Conservation (phyloP, 2,113 vertebrate genomes). For the Plotosus lineatus region DNA sequence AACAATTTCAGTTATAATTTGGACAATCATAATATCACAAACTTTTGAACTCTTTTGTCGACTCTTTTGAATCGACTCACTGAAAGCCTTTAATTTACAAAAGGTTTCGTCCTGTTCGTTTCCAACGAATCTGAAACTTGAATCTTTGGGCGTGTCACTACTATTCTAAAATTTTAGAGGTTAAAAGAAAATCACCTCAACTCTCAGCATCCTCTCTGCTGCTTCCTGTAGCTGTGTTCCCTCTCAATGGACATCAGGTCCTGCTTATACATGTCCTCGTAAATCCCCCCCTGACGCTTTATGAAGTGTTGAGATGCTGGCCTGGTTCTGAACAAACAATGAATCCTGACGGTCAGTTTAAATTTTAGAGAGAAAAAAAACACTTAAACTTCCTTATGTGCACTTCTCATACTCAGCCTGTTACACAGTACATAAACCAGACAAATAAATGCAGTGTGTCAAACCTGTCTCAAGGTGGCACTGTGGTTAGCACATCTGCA, state of each 20-base stretch:
- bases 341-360: neutral
- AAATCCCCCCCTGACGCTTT: constrained; percentile 70
- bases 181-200: constrained; percentile 51
- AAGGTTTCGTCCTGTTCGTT: neutral
- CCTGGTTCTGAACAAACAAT: constrained; percentile 46
- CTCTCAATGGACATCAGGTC: constrained; percentile 68
- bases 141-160: neutral
- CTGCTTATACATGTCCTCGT: constrained; percentile 69
- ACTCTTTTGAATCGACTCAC: neutral
- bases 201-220: constrained; percentile 45
- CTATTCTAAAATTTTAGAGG: neutral
- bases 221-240: constrained; percentile 63
- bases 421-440: neutral
- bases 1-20: neutral
- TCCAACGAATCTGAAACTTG: neutral
- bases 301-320: constrained; percentile 59
- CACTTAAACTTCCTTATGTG: neutral
- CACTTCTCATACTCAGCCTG: neutral
- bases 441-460: neutral
- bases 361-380: neutral
- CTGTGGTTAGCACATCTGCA: too few species aligned
- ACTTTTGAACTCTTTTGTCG: neutral
- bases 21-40: neutral
- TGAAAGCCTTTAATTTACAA: neutral
- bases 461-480: too few species aligned